Conservation (phyloP, 2,888 invertebrate genomes). For the Electrophaes corylata region DNA sequence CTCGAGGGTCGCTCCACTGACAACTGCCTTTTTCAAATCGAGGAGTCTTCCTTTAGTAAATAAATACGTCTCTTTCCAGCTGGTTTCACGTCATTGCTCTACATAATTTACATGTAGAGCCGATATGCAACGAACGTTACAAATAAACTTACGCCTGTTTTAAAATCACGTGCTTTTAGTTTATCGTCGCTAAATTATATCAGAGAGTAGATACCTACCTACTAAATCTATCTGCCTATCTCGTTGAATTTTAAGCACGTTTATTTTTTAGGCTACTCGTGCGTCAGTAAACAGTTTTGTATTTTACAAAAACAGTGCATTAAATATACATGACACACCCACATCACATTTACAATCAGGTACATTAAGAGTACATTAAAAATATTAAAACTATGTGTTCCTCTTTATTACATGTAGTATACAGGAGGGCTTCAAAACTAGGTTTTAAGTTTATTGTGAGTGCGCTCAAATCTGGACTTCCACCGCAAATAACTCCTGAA, state of each 20-base stretch:
- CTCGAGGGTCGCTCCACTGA: slow-evolving; percentile 45
- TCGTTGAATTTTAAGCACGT: neutral
- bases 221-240: too few species aligned
- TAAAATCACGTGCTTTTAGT: neutral
- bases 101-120: neutral
- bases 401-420: too few species aligned
- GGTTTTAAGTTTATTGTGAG: neutral
- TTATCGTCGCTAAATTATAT: neutral
- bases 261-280: neutral
- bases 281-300: neutral
- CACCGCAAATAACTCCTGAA: slow-evolving; percentile 37
- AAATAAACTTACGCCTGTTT: too few species aligned
- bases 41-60: neutral
- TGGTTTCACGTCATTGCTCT: neutral
- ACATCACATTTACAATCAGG: neutral
- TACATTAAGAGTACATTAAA: too few species aligned
- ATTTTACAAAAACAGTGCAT: neutral
- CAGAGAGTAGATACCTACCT: neutral
- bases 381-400: too few species aligned
- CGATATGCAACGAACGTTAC: too few species aligned
- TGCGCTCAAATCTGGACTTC: slow-evolving; percentile 17
- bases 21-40: slow-evolving; percentile 46
- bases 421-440: neutral
- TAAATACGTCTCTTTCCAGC: neutral
- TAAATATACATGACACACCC: neutral